Conservation (phyloP, 2,888 invertebrate genomes). For the Xylophagus ater region DNA sequence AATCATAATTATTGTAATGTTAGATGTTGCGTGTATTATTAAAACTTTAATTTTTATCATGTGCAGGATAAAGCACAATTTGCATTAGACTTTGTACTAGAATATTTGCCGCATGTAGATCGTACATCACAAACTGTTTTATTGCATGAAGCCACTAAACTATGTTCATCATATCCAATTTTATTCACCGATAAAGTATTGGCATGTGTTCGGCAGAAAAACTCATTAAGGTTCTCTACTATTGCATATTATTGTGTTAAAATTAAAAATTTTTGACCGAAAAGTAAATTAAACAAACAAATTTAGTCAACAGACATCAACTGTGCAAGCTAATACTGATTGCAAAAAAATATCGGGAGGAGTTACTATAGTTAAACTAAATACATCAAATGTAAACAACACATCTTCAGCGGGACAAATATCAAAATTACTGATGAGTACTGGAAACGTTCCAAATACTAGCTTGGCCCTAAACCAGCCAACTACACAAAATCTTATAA, state of each 20-base stretch:
- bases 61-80: constrained; percentile 65
- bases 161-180: constrained; percentile 70
- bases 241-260: constrained; percentile 5
- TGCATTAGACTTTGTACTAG: constrained; percentile 69
- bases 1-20: too few species aligned
- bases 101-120: constrained; percentile 59
- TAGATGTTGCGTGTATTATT: too few species aligned
- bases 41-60: background rate
- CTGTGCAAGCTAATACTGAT: constrained; percentile 41
- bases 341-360: constrained; percentile 62
- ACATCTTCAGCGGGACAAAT: too few species aligned
- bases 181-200: constrained; percentile 71
- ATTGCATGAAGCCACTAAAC: constrained; percentile 65
- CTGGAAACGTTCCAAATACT: background rate
- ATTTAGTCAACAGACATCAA: constrained; percentile 30
- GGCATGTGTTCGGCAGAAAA: constrained; percentile 57
- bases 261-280: background rate
- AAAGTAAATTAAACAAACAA: constrained; percentile 1
- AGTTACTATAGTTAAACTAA: constrained; percentile 69
- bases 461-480: too few species aligned
- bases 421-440: too few species aligned
- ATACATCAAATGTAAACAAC: constrained; percentile 38
- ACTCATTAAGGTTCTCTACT: constrained; percentile 35
- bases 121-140: constrained; percentile 61
- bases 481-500: background rate